Evolutionary conservation across 2,797 vertebrate genomes (phyloP).

Genomic region (Betta splendens): DNA sequence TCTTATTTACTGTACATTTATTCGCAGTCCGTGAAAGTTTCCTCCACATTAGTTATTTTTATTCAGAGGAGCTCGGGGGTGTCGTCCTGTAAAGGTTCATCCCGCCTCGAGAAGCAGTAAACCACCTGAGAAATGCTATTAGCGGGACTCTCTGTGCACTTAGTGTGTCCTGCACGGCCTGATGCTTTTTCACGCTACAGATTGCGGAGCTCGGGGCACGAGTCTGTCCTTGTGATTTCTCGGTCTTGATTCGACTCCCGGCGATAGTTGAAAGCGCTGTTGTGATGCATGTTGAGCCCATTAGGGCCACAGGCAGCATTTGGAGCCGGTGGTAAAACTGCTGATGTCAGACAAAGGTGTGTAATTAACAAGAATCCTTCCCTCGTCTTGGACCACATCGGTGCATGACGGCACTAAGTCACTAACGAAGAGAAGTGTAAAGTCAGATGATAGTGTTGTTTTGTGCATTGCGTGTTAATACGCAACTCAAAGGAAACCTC

Average conservation of each 20-base stretch:
- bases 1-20: slow-evolving; percentile 4
- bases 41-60: slow-evolving; percentile 21
- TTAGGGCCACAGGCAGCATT: neutral
- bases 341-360: too few species aligned
- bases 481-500: too few species aligned
- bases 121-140: slow-evolving; percentile 30
- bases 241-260: neutral
- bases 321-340: too few species aligned
- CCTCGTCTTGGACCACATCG: neutral
- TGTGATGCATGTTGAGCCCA: neutral
- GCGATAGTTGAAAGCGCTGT: neutral
- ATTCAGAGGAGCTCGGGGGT: slow-evolving; percentile 17
- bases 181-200: slow-evolving; percentile 8
- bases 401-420: too few species aligned
- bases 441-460: too few species aligned
- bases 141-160: slow-evolving; percentile 8
- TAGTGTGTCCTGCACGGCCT: slow-evolving; percentile 2
- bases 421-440: too few species aligned
- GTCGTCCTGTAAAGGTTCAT: slow-evolving; percentile 9
- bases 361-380: neutral
- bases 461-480: too few species aligned
- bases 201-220: neutral
- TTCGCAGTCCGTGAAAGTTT: slow-evolving; percentile 4
- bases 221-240: neutral
- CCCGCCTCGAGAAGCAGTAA: slow-evolving; percentile 23